Evolutionary conservation across 2,888 invertebrate species (phyloP).

Genomic region (Drosophila flavopinicola): DNA sequence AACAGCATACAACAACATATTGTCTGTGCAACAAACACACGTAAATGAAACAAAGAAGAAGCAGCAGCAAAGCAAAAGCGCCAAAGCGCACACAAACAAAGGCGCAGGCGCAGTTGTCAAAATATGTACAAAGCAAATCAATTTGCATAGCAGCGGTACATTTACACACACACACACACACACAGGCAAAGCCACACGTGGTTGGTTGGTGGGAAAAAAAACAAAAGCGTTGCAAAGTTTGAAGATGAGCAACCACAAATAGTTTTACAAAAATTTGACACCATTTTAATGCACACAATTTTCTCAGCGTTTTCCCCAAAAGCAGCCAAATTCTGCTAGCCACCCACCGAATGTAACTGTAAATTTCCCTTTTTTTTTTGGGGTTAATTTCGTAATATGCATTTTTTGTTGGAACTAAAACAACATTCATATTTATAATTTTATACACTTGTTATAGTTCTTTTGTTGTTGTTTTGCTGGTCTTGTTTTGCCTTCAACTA

Average conservation of each 20-base stretch:
- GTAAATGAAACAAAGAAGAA: conserved; percentile 29
- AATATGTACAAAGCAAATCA: conserved; percentile 71
- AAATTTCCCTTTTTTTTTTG: background rate
- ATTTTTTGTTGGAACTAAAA: conserved; percentile 1
- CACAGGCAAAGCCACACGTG: conserved; percentile 26
- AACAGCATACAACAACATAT: conserved; percentile 1
- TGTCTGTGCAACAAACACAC: conserved; percentile 45
- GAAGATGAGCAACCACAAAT: conserved; percentile 46
- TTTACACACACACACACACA: conserved; percentile 43
- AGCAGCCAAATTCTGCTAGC: no score
- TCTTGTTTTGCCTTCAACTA: conserved; percentile 73
- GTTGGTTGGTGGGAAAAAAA: conserved; percentile 62
- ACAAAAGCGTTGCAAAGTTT: conserved; percentile 47
- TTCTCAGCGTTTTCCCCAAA: no score
- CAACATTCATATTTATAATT: conserved; percentile 25
- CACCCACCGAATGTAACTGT: conserved; percentile 8
- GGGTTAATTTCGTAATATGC: background rate
- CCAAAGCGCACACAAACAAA: conserved; percentile 47
- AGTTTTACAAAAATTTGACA: conserved; percentile 70
- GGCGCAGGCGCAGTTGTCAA: conserved; percentile 61
- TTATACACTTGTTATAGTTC: conserved; percentile 56
- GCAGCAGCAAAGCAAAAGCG: conserved; percentile 32
- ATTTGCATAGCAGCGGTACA: conserved; percentile 74
- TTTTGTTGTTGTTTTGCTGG: conserved; percentile 44
- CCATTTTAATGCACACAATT: no score